Evolutionary conservation across 2,797 vertebrate genomes (phyloP).

Genomic region (Gallirallus australis): DNA sequence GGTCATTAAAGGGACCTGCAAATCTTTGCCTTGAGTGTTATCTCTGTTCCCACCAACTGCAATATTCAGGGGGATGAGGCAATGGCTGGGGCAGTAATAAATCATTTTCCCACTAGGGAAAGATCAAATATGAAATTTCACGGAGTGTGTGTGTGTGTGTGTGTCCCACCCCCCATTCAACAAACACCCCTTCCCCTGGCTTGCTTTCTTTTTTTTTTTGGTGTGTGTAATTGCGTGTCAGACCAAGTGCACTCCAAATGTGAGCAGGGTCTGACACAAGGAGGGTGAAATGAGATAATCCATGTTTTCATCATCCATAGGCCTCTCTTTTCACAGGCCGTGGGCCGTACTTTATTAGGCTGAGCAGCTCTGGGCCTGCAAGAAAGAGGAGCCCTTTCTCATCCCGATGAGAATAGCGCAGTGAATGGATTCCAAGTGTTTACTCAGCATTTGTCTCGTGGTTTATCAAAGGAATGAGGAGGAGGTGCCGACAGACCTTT

Average conservation of each 20-base stretch:
- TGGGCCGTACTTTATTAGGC: conserved; percentile 99
- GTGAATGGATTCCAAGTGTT: conserved; percentile 92
- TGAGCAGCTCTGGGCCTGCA: conserved; percentile 90
- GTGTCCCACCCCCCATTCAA: background rate
- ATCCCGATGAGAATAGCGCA: conserved; percentile 81
- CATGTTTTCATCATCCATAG: conserved; percentile 89
- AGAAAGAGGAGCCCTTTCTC: conserved; percentile 92
- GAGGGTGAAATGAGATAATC: conserved; percentile 93
- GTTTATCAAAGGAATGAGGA: conserved; percentile 82
- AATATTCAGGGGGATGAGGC: background rate
- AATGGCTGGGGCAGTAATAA: background rate
- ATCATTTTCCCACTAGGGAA: conserved; percentile 44
- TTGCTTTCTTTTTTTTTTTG: background rate
- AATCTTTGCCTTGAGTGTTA: background rate
- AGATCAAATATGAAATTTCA: conserved; percentile 56
- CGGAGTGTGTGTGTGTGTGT: background rate
- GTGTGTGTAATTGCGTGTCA: conserved; percentile 77
- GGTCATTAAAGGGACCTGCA: background rate
- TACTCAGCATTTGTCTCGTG: conserved; percentile 89
- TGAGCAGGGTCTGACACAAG: conserved; percentile 86
- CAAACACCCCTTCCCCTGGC: background rate
- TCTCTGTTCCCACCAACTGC: background rate
- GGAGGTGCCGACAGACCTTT: conserved; percentile 83
- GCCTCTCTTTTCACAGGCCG: conserved; percentile 94
- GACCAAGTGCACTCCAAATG: conserved; percentile 83